phyloP scores from a whole-genome alignment of 1,140 invertebrate genomes.

The Macrobrachium nipponense region DNA sequence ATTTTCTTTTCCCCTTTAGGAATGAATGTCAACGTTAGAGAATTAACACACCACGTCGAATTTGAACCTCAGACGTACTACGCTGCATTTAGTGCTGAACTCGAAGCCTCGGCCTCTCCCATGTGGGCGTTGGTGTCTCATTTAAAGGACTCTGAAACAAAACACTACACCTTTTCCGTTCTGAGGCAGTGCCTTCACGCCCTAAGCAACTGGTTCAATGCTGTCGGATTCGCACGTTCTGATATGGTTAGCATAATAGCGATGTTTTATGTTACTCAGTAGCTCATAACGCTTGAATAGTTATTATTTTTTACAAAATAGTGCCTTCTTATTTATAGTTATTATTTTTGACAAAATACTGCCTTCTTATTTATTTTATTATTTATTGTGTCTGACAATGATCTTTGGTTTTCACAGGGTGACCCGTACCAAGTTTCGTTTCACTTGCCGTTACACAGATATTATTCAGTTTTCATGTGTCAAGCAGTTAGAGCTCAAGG shows the following conservation, averaged over 20 bases:
- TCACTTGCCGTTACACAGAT: constrained; percentile 94
- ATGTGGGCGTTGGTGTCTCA: constrained; percentile 97
- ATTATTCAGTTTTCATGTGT: constrained; percentile 91
- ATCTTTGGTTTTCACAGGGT: background rate
- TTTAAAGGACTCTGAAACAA: constrained; percentile 80
- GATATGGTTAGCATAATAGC: constrained; percentile 73
- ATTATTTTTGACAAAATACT: too few relatives aligned
- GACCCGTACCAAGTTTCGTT: constrained; percentile 73
- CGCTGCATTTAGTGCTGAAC: constrained; percentile 94
- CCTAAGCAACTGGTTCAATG: constrained; percentile 87
- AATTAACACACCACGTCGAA: constrained; percentile 91
- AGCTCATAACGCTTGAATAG: too few relatives aligned
- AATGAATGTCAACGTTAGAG: constrained; percentile 95
- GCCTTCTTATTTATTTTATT: too few relatives aligned
- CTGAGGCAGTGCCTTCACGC: constrained; percentile 80
- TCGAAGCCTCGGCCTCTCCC: constrained; percentile 95
- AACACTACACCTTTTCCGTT: constrained; percentile 80
- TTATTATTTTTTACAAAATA: too few relatives aligned
- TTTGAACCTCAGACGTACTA: constrained; percentile 97
- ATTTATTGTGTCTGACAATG: too few relatives aligned
- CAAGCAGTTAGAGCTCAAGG: constrained; percentile 87
- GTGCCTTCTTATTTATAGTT: too few relatives aligned
- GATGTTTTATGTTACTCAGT: constrained; percentile 16
- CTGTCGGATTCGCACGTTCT: constrained; percentile 79
- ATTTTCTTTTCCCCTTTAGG: constrained; percentile 71